A percentile compares a stretch with the other conserved stretches of the same genome.
Conservation (phyloP, 2,888 invertebrate genomes). For the Phaonia tiefii region DNA sequence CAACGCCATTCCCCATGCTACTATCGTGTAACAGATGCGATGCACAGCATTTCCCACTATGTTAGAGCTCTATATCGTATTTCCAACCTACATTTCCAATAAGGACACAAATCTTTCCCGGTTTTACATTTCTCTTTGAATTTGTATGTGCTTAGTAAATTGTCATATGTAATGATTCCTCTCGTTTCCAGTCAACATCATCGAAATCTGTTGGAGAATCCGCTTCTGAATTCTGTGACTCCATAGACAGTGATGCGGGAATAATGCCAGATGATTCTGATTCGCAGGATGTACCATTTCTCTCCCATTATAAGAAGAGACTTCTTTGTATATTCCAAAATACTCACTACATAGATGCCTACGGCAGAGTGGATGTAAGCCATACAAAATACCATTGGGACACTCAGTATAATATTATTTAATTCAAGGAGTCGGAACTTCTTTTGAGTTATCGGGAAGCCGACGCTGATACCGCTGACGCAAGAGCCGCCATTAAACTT, state of each 20-base stretch:
- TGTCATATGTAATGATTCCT: too few relatives aligned
- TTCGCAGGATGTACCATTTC: constrained; percentile 38
- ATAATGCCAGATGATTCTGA: constrained; percentile 51
- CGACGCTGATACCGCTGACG: background rate
- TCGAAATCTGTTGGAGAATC: constrained; percentile 62
- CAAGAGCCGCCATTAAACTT: constrained; percentile 35
- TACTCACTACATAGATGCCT: constrained; percentile 72
- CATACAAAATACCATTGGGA: background rate
- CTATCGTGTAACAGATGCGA: too few relatives aligned
- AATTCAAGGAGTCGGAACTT: constrained; percentile 67
- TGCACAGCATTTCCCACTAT: too few relatives aligned
- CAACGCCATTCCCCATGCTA: too few relatives aligned
- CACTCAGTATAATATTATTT: background rate
- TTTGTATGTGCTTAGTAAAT: too few relatives aligned
- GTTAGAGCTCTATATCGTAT: too few relatives aligned
- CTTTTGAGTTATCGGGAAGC: constrained; percentile 68
- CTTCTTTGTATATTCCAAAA: constrained; percentile 69
- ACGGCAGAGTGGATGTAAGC: constrained; percentile 72
- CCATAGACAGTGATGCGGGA: background rate
- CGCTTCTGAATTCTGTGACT: constrained; percentile 70
- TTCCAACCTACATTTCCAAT: too few relatives aligned
- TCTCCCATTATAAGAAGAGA: constrained; percentile 61
- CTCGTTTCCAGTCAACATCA: constrained; percentile 29
- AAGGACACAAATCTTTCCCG: too few relatives aligned
- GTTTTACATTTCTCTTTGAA: too few relatives aligned